Percentiles rank a stretch among this genome's conserved stretches.
phyloP scores from a whole-genome alignment of 2,888 invertebrate genomes.

The Cacoxenus indagator region DNA sequence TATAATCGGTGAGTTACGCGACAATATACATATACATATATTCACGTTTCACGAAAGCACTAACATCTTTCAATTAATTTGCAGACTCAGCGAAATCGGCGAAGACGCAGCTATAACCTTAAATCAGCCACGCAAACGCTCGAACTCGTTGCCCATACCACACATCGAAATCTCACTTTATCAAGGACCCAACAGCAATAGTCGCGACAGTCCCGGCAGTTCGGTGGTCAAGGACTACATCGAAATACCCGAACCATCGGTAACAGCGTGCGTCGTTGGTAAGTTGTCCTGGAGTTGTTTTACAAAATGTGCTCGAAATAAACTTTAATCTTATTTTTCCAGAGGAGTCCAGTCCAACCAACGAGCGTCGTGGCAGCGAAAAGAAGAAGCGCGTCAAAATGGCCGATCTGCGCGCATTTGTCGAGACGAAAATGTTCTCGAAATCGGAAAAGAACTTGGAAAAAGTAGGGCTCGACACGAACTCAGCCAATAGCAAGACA shows the following conservation, averaged over 20 bases:
- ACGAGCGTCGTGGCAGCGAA: conserved; percentile 81
- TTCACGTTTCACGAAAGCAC: not conserved
- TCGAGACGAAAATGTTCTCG: conserved; percentile 90
- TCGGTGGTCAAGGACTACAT: conserved; percentile 79
- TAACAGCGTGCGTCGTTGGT: conserved; percentile 70
- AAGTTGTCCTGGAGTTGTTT: conserved; percentile 24
- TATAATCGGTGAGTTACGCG: conserved; percentile 80
- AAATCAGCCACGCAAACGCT: conserved; percentile 86
- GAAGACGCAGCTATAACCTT: conserved; percentile 83
- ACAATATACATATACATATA: not conserved
- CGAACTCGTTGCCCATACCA: conserved; percentile 93
- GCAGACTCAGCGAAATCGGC: conserved; percentile 86
- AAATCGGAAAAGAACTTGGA: conserved; percentile 93
- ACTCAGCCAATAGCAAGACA: conserved; percentile 72
- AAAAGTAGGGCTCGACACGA: conserved; percentile 83
- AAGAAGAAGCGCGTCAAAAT: conserved; percentile 92
- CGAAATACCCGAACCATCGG: conserved; percentile 81
- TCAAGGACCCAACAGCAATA: conserved; percentile 77
- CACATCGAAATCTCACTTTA: conserved; percentile 91
- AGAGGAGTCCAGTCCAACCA: conserved; percentile 59
- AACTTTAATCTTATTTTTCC: conserved; percentile 21
- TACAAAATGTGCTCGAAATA: not conserved
- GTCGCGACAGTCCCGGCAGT: conserved; percentile 70
- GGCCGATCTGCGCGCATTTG: conserved; percentile 91
- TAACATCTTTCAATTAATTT: too few species aligned